phyloP scores from a whole-genome alignment of 2,888 invertebrate species.

The Leptogaster cylindrica region DNA sequence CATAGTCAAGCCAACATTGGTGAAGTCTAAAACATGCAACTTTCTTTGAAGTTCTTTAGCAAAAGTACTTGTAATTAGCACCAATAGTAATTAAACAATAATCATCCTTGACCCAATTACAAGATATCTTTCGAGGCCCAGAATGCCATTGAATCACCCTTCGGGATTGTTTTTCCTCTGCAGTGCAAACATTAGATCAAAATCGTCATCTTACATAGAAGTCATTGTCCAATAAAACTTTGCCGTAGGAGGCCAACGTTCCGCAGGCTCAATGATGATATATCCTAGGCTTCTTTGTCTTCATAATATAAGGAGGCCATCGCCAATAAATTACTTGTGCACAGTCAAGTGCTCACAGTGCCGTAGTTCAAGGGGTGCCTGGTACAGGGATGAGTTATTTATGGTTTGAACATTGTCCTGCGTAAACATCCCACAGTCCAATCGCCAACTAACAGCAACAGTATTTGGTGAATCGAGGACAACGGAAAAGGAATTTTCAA shows the following conservation, averaged over 20 bases:
- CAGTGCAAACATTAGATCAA: conserved; percentile 10
- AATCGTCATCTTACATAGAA: too few species aligned
- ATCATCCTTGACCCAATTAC: conserved; percentile 9
- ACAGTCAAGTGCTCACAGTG: conserved; percentile 30
- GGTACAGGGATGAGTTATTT: conserved; percentile 17
- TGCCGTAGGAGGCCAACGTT: conserved; percentile 22
- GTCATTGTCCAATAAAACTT: conserved; percentile 30
- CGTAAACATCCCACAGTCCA: conserved; percentile 27
- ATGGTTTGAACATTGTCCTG: conserved; percentile 33
- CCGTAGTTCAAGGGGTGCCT: conserved; percentile 5
- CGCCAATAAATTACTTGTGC: conserved; percentile 37
- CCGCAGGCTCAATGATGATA: conserved; percentile 31
- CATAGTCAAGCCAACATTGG: too few species aligned
- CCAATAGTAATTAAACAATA: conserved; percentile 18
- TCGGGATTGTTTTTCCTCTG: background rate
- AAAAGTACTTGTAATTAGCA: background rate
- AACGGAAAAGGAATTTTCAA: conserved; percentile 16
- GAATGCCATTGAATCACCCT: conserved; percentile 7
- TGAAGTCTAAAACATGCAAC: too few species aligned
- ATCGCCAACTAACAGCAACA: conserved; percentile 35
- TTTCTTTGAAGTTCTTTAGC: too few species aligned
- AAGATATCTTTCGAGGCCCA: background rate
- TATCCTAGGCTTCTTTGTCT: conserved; percentile 34
- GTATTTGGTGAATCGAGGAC: conserved; percentile 17
- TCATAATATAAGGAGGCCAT: conserved; percentile 39